Evolutionary conservation across 2,797 vertebrate species (phyloP).

Genomic region (Garrulus glandarius): DNA sequence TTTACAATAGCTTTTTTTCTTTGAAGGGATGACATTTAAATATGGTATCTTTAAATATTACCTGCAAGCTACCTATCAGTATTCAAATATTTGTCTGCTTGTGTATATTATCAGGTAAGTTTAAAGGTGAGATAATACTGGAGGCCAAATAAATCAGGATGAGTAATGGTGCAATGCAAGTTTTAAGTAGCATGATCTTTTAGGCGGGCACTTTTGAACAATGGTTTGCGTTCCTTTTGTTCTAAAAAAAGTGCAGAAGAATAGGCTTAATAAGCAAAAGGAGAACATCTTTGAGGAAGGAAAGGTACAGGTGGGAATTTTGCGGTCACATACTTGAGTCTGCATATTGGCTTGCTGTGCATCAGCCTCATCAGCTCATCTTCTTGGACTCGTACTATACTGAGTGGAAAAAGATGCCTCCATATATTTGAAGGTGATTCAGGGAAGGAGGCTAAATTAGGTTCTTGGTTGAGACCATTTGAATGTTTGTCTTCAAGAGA

Average conservation of each 20-base stretch:
- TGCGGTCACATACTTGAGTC: background rate
- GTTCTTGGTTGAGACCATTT: background rate
- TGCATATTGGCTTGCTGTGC: background rate
- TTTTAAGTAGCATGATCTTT: background rate
- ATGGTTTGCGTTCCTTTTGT: background rate
- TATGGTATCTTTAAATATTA: background rate
- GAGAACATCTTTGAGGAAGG: background rate
- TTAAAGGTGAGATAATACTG: background rate
- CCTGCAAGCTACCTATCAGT: background rate
- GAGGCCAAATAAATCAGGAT: background rate
- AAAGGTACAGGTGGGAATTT: background rate
- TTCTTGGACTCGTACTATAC: background rate
- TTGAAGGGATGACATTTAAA: background rate
- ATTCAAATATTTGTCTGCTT: background rate
- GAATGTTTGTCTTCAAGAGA: background rate
- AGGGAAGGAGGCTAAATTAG: background rate
- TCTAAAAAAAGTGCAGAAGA: background rate
- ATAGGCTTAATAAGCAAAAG: background rate
- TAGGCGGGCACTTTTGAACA: background rate
- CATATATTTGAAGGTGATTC: background rate
- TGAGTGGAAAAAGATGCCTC: background rate
- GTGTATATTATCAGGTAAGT: background rate
- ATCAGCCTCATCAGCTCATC: background rate
- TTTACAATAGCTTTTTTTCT: background rate
- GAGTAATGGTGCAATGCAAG: background rate